phyloP scores from a whole-genome alignment of 2,113 vertebrate genomes.

The Trichomycterus rosablanca region DNA sequence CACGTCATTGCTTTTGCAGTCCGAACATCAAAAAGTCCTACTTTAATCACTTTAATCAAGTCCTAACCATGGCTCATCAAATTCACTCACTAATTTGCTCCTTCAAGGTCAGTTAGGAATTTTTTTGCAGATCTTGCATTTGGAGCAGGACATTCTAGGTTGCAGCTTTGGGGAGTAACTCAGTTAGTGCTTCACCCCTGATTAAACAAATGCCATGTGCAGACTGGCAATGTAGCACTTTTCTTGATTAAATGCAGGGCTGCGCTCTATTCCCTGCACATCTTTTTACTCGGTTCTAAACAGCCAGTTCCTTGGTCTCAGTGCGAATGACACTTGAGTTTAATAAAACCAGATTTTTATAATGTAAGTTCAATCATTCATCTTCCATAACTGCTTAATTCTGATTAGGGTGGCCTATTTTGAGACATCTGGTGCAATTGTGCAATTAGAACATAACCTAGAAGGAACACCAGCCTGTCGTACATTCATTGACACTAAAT shows the following conservation, averaged over 20 bases:
- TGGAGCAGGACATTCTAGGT: neutral
- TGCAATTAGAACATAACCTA: too few relatives aligned
- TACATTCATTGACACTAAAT: too few relatives aligned
- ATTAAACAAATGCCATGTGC: constrained; percentile 9
- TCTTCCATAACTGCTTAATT: too few relatives aligned
- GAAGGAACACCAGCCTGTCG: too few relatives aligned
- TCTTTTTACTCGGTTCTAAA: constrained; percentile 9
- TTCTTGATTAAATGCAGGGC: constrained; percentile 19
- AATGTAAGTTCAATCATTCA: neutral
- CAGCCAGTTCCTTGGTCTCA: constrained; percentile 1
- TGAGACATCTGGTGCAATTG: too few relatives aligned
- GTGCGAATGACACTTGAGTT: constrained; percentile 8
- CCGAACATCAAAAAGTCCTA: too few relatives aligned
- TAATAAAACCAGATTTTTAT: constrained; percentile 21
- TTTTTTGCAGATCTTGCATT: constrained; percentile 43
- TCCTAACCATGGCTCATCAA: neutral
- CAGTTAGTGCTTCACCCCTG: constrained; percentile 2
- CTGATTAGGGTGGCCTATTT: too few relatives aligned
- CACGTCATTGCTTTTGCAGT: too few relatives aligned
- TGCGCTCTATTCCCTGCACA: neutral
- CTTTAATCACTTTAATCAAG: constrained; percentile 2
- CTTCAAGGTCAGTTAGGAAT: neutral
- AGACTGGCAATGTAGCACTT: constrained; percentile 18
- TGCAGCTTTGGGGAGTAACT: neutral
- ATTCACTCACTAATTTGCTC: neutral